Base-by-base conservation (phyloP, 2,113 vertebrate species). In the Synchiropus splendidus region DNA sequence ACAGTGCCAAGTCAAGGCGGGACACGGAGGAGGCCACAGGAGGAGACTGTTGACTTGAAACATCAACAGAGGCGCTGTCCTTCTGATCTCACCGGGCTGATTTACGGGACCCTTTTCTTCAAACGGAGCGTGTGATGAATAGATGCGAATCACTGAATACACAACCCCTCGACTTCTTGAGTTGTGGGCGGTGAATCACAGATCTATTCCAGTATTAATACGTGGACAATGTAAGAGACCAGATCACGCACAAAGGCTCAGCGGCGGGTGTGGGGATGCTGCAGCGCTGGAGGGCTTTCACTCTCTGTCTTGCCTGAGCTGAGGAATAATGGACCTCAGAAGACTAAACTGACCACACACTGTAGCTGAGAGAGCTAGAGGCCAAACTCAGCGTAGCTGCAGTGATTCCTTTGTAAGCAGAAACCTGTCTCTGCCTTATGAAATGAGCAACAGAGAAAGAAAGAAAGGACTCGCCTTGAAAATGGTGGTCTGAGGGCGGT, bases 331-430 rank as follows among this genome's bases (percentile, higher is more conserved):
- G 55, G 59, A 42, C 52, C 59, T 67, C 48, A 54, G 45, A 44
- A 58, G 43, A 63, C 46, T 67, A 64, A 61, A 58, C 67, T 74
- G 70, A 72, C 68, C 72, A 63, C 69, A 65, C 62, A 63, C 42
- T 63, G 58, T 42, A 69, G 57, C 62, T 64, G 55, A 37, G 48
- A 72, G 42, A 64, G 70, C 72, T 51, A 12, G 64, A 72, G 71
- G 75, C 66, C 55, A 69, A 75, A 67, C 56, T 74, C 51, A 56
- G 55, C 67, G 66, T 58, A 56, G 70, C 69, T 54, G 61, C 58
- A 66, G 61, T 39, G 58, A 74, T 74, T 67, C 45, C 52, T 68
- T 49, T 60, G 56, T 40, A 58, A 71, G n/a, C n/a, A n/a, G 68
- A 66, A 58, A 54, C 61, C 58, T 70, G 64, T 58, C 58, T 65